phyloP scores from a whole-genome alignment of 2,797 vertebrate species.

The Picus viridis region DNA sequence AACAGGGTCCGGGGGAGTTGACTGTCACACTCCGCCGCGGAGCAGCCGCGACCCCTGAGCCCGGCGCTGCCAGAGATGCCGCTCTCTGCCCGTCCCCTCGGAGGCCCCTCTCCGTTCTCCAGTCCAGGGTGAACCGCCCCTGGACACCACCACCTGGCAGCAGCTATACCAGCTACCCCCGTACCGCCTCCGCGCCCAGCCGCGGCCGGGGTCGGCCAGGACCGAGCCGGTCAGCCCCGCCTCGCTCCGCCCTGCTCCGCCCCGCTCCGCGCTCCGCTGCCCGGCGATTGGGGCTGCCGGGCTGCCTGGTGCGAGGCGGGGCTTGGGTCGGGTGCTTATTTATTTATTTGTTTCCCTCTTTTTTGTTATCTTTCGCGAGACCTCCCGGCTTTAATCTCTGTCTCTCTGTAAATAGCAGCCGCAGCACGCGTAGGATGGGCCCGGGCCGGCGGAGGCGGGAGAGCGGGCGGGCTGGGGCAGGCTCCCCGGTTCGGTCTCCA shows the following conservation, averaged over 20 bases:
- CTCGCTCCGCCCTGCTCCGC: not conserved
- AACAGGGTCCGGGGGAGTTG: not conserved
- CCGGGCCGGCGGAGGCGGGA: not conserved
- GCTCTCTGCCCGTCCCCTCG: not conserved
- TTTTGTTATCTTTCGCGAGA: not conserved
- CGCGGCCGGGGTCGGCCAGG: no score
- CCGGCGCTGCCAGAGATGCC: not conserved
- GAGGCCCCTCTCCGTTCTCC: not conserved
- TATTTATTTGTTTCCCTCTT: constrained; percentile 1
- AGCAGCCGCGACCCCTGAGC: not conserved
- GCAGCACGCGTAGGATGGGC: not conserved
- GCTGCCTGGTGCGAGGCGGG: not conserved
- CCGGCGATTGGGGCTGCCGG: constrained; percentile 19
- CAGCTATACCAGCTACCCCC: rapidly evolving
- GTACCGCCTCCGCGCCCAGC: not conserved
- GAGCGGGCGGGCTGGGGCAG: not conserved
- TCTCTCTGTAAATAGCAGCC: not conserved
- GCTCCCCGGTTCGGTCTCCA: not conserved
- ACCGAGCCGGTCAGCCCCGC: not conserved
- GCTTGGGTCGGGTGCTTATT: not conserved
- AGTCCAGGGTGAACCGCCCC: rapidly evolving
- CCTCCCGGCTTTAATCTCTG: not conserved
- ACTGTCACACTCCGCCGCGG: not conserved
- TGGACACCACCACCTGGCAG: rapidly evolving
- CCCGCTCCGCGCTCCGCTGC: not conserved